Evolutionary conservation across 2,113 vertebrate genomes (phyloP).

Genomic region (Centropus bengalensis): DNA sequence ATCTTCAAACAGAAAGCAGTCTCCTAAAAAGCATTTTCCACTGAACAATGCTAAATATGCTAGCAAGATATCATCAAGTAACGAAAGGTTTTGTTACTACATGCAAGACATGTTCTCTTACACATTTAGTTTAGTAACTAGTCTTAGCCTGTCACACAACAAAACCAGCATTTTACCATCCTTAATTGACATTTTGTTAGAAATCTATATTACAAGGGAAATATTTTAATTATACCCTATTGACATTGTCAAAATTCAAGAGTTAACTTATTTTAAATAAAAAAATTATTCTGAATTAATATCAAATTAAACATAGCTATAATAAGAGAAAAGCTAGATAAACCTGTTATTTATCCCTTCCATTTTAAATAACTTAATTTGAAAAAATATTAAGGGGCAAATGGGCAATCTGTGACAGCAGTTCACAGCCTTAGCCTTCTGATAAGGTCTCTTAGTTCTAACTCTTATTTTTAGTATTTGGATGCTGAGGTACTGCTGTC

Average conservation of each 20-base stretch:
- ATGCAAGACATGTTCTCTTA: background rate
- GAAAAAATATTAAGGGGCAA: background rate
- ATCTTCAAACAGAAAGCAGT: background rate
- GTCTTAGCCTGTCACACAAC: background rate
- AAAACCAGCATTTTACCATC: background rate
- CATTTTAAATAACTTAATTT: background rate
- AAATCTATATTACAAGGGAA: background rate
- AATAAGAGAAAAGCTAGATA: background rate
- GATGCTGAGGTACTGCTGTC: background rate
- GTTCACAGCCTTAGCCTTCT: background rate
- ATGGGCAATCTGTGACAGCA: background rate
- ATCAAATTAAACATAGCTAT: background rate
- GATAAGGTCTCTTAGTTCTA: background rate
- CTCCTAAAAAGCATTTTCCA: conserved; percentile 4
- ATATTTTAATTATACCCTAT: background rate
- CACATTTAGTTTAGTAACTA: background rate
- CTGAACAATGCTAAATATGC: background rate
- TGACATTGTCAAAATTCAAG: background rate
- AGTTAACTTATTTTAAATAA: background rate
- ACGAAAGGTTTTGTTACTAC: background rate
- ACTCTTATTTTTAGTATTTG: background rate
- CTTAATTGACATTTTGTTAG: background rate
- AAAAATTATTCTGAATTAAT: background rate
- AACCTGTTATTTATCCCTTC: background rate
- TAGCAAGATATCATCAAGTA: background rate